Evolutionary conservation across 2,888 invertebrate genomes (phyloP), one percentile per base, ranked within the genome.

Genomic region (Nemotelus nigrinus): DNA sequence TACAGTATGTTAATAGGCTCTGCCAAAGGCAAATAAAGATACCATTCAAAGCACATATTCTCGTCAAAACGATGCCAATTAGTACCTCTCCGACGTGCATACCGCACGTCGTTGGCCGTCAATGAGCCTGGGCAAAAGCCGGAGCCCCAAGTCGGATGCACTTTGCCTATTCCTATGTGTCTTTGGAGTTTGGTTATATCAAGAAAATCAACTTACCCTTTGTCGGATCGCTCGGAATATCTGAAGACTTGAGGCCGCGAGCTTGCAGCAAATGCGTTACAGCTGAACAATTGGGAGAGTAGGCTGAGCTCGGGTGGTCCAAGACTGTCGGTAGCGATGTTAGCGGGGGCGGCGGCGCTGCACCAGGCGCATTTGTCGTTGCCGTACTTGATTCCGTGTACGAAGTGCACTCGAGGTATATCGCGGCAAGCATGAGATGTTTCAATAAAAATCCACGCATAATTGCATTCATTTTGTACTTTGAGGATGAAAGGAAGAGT

Each of bases 141-240:
- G 25, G 25, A 25, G 25, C 25, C 25, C 25, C 25, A 25, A 25
- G 25, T 25, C 25, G 25, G 25, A 25, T 25, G 25, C 25, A 25
- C 25, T 25, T 25, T 57, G 57, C 57, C 57, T 25, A 57, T 57
- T 57, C 10, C n/a, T 57, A 57, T 57, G 10, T 57, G 57, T 25
- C 25, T 25, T 25, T 25, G 25, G 25, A 25, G 25, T 25, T 25
- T 25, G 25, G 25, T 25, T 50, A 7, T 45, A 72, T 60, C 25
- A 39, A 70, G 43, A 57, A 44, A n/a, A 25, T 10, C 25, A 72
- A 75, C 76, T 76, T 65, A 76, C 76, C 76, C 53, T 76, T 76
- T 76, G 55, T 65, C 44, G 76, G 76, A n/a, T 76, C 76, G 53
- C 44, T 55, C n/a, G 65, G 76, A 44, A 64, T 76, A 43, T 76